phyloP scores from a whole-genome alignment of 2,797 vertebrate genomes.

The Gymnothorax javanicus region DNA sequence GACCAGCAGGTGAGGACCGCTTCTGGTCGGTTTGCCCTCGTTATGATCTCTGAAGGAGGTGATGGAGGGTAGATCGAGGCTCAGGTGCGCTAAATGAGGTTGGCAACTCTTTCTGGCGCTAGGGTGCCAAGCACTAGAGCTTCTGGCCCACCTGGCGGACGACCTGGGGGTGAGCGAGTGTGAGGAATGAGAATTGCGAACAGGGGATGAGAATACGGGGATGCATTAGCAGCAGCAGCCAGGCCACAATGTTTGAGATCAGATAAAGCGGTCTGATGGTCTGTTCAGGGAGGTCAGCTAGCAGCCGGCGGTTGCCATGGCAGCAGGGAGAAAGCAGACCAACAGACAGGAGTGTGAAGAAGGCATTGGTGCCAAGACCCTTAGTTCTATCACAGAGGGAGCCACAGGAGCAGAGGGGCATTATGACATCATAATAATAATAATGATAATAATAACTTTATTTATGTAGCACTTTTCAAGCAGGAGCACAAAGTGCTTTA shows the following conservation, averaged over 20 bases:
- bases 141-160: not conserved
- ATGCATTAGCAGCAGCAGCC: not conserved
- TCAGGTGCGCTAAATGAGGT: not conserved
- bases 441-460: too few species aligned
- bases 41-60: not conserved
- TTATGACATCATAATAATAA: too few species aligned
- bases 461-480: too few species aligned
- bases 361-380: too few species aligned
- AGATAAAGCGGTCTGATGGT: not conserved
- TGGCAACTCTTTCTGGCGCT: not conserved
- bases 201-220: not conserved
- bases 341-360: too few species aligned
- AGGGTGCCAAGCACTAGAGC: not conserved
- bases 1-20: slow-evolving; percentile 4
- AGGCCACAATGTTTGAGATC: not conserved
- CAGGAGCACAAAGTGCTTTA: too few species aligned
- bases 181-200: not conserved
- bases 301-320: not conserved
- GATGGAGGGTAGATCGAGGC: not conserved
- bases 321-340: too few species aligned
- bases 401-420: too few species aligned
- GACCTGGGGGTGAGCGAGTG: not conserved
- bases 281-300: not conserved
- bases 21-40: not conserved
- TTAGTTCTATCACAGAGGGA: too few species aligned